A percentile compares a stretch with the other conserved stretches of the same genome.
Conservation (phyloP, 1,140 invertebrate genomes). For the Sitophilus oryzae region DNA sequence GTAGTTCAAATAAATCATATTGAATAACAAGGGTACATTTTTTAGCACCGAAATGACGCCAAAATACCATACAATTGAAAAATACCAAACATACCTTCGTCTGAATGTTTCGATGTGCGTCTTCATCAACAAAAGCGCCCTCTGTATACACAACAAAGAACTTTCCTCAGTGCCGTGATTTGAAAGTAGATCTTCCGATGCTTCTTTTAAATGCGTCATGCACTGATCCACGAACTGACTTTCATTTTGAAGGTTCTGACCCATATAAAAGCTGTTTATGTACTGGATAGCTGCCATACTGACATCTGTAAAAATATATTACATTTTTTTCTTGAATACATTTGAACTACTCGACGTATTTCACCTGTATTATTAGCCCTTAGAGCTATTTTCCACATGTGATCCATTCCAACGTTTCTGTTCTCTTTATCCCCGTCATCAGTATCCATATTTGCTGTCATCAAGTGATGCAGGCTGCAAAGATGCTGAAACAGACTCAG, state of each 20-base stretch:
- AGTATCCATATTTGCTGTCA: slow-evolving; percentile 50
- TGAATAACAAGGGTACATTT: background rate
- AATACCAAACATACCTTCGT: slow-evolving; percentile 51
- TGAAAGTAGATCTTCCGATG: slow-evolving; percentile 62
- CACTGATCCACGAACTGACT: slow-evolving; percentile 87
- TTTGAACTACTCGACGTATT: slow-evolving; percentile 1
- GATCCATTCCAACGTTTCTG: slow-evolving; percentile 79
- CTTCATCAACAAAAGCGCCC: slow-evolving; percentile 78
- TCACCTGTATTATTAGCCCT: slow-evolving; percentile 74
- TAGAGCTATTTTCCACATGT: slow-evolving; percentile 88
- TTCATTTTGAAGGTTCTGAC: slow-evolving; percentile 81
- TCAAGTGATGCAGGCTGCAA: slow-evolving; percentile 74
- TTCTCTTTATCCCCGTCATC: slow-evolving; percentile 40
- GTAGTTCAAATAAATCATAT: slow-evolving; percentile 3
- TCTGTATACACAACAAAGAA: slow-evolving; percentile 80
- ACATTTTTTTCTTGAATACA: slow-evolving; percentile 1
- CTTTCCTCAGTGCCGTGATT: slow-evolving; percentile 55
- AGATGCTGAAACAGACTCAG: slow-evolving; percentile 86
- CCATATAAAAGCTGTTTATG: slow-evolving; percentile 88
- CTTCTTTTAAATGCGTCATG: slow-evolving; percentile 81
- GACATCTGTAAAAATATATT: slow-evolving; percentile 57
- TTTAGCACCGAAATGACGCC: background rate
- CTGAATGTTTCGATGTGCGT: slow-evolving; percentile 90
- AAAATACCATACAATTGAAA: background rate
- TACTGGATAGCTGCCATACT: slow-evolving; percentile 91